These are phyloP conservation scores for Desmophyllum pertusum DNA, from an alignment of 92 coral and sea anemone species.

Conservation along the genomic window DNA sequence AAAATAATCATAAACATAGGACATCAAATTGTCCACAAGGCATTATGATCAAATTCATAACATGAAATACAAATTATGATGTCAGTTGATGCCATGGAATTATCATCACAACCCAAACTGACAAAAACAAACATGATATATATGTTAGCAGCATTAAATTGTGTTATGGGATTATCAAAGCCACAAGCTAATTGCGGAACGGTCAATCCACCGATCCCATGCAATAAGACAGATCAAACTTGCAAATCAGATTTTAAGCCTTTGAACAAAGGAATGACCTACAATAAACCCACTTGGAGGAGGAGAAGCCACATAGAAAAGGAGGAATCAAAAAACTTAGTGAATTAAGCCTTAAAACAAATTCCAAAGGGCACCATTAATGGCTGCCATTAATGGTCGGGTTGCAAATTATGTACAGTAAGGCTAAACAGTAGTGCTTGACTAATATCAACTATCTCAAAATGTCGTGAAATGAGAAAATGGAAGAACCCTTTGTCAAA, in stretches of 20 bases:
- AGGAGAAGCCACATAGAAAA: neutral
- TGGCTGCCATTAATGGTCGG: too few species aligned
- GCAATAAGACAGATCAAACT: neutral
- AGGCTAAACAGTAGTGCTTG: too few species aligned
- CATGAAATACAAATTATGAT: neutral
- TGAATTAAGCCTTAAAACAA: too few species aligned
- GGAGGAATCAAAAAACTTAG: neutral
- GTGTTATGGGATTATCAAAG: too few species aligned
- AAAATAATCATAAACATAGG: neutral
- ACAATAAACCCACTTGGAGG: neutral
- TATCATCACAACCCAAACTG: neutral
- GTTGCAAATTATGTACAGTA: too few species aligned
- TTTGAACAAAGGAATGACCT: slow-evolving; percentile 3
- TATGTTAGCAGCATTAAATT: too few species aligned
- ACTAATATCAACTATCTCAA: too few species aligned
- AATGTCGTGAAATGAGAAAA: too few species aligned
- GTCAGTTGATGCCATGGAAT: slow-evolving; percentile 13
- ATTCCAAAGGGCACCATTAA: too few species aligned
- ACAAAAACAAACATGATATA: neutral
- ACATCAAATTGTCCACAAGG: neutral
- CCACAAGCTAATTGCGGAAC: neutral
- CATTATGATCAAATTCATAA: slow-evolving; percentile 19
- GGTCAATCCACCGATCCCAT: slow-evolving; percentile 3
- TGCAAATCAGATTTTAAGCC: neutral
- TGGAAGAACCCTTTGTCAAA: too few species aligned